Evolutionary conservation across 2,113 vertebrate genomes (phyloP).

Genomic region (Callipepla squamata): DNA sequence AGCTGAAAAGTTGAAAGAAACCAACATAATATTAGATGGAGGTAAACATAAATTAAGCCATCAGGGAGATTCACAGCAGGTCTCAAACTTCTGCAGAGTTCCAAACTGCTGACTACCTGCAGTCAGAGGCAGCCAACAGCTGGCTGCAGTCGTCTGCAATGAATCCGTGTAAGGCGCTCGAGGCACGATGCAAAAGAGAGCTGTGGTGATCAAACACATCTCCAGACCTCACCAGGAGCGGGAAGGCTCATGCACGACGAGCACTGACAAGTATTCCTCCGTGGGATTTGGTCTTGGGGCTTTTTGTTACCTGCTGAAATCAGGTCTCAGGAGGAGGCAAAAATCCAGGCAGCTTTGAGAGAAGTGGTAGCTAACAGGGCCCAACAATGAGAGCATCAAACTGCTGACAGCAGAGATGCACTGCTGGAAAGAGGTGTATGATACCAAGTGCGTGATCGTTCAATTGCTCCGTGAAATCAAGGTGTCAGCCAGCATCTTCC

Average conservation of each 20-base stretch:
- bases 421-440: not conserved
- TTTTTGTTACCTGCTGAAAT: not conserved
- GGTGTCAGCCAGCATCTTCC: not conserved
- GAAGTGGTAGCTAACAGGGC: not conserved
- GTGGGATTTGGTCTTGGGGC: not conserved
- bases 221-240: not conserved
- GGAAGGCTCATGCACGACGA: not conserved
- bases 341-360: not conserved
- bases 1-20: not conserved
- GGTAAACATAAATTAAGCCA: not conserved
- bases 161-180: not conserved
- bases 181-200: not conserved
- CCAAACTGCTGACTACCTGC: not conserved
- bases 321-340: not conserved
- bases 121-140: too few species aligned
- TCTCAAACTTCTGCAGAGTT: not conserved
- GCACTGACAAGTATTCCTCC: not conserved
- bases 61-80: not conserved
- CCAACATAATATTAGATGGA: not conserved
- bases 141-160: not conserved
- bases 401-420: not conserved
- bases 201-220: not conserved
- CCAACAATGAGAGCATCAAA: not conserved
- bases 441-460: not conserved
- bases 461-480: not conserved